These are phyloP conservation scores for Noturus placidus DNA, from an alignment of 2,113 vertebrate genomes.

Conservation along the genomic window DNA sequence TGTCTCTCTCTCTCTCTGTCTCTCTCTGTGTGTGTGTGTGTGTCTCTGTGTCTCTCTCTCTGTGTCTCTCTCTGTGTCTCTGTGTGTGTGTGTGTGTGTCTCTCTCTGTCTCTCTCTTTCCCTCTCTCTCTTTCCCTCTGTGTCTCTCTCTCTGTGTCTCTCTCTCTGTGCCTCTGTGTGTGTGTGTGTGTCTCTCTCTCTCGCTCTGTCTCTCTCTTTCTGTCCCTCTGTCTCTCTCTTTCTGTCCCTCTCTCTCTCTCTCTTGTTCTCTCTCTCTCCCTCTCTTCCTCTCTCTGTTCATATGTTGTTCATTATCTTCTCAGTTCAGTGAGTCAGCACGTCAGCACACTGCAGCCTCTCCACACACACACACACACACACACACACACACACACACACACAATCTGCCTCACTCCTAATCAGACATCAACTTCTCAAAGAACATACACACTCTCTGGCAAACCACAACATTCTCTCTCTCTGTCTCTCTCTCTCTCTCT, in stretches of 20 bases:
- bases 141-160: no score
- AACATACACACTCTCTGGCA: neutral
- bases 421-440: neutral
- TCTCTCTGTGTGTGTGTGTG: no score
- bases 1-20: no score
- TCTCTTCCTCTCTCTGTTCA: slow-evolving; percentile 2
- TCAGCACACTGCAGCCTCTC: slow-evolving; percentile 26
- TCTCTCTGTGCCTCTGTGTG: no score
- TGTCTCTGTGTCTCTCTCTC: no score
- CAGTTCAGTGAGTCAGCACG: slow-evolving; percentile 40
- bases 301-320: slow-evolving; percentile 38
- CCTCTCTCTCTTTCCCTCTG: no score
- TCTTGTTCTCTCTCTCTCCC: neutral
- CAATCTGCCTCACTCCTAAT: neutral
- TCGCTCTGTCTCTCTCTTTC: neutral
- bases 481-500: neutral
- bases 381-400: slow-evolving; percentile 5
- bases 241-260: neutral
- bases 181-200: neutral
- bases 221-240: neutral
- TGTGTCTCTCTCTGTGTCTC: no score
- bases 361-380: slow-evolving; percentile 4
- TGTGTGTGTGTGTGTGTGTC: no score
- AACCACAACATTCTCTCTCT: neutral
- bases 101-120: no score